These are phyloP conservation scores for Echinops telfairi DNA, from an alignment of 2,113 vertebrate genomes.

Conservation along the genomic window DNA sequence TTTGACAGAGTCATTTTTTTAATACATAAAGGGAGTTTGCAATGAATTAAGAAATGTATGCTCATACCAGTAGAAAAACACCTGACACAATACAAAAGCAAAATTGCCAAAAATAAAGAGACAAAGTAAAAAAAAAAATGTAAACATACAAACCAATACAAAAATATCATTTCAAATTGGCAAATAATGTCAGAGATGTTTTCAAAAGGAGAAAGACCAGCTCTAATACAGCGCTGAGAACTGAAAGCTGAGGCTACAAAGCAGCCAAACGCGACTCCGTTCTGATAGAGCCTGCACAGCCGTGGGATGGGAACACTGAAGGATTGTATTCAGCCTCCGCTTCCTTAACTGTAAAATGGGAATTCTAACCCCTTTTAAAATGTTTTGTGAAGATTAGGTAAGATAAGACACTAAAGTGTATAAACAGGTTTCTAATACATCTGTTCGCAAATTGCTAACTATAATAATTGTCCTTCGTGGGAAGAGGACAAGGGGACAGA, in stretches of 20 bases:
- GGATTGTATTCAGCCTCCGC: background rate
- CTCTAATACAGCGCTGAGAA: too few relatives aligned
- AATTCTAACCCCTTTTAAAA: background rate
- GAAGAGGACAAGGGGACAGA: background rate
- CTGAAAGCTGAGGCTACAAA: background rate
- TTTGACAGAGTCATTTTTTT: background rate
- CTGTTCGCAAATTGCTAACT: background rate
- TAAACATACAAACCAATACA: background rate
- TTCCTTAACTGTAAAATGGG: constrained; percentile 28
- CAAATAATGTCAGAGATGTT: constrained; percentile 21
- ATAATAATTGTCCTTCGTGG: background rate
- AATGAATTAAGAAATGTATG: background rate
- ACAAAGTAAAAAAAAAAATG: background rate
- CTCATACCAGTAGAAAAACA: background rate
- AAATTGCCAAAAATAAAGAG: constrained; percentile 25
- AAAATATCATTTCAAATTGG: background rate
- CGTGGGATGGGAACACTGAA: background rate
- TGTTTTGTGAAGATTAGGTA: background rate
- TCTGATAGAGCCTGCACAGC: background rate
- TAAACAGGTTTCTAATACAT: background rate
- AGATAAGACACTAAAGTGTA: background rate
- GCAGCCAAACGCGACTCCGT: background rate
- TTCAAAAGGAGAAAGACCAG: background rate
- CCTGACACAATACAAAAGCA: background rate
- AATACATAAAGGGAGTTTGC: background rate